phyloP scores from a whole-genome alignment of 2,113 vertebrate species.

The Polypterus bichir region DNA sequence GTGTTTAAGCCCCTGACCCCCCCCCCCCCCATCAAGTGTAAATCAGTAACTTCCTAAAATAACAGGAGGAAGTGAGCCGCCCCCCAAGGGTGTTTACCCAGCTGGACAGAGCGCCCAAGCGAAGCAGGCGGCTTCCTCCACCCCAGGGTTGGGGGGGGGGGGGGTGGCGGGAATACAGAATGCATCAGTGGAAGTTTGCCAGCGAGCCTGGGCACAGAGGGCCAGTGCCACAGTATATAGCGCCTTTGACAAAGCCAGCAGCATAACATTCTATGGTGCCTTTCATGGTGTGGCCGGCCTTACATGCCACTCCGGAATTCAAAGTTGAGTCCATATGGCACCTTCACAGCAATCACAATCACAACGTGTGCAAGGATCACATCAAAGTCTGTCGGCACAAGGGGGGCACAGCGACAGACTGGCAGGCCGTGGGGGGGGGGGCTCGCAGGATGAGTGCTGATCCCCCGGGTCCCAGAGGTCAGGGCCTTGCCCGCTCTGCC shows the following conservation, averaged over 20 bases:
- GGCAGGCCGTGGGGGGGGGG: not conserved
- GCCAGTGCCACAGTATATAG: too few relatives aligned
- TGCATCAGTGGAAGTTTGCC: constrained; percentile 14
- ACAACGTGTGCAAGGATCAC: too few relatives aligned
- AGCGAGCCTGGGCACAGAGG: too few relatives aligned
- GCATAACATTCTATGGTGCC: too few relatives aligned
- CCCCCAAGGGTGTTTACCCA: not conserved
- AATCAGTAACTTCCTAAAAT: constrained; percentile 2
- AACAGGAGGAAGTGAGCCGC: not conserved
- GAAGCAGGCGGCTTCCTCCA: not conserved
- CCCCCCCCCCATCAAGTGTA: constrained; percentile 1
- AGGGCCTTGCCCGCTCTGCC: constrained; percentile 38
- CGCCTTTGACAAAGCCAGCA: too few relatives aligned
- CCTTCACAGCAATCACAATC: too few relatives aligned
- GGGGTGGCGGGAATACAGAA: too few relatives aligned
- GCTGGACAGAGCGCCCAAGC: constrained; percentile 3
- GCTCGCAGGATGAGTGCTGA: constrained; percentile 26
- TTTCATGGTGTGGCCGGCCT: constrained; percentile 12
- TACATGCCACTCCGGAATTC: not conserved
- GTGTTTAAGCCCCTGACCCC: too few relatives aligned
- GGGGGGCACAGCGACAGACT: too few relatives aligned
- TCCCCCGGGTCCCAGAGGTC: constrained; percentile 48
- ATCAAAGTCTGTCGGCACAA: too few relatives aligned
- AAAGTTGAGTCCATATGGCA: constrained; percentile 7
- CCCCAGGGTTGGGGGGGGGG: not conserved